Base-by-base conservation (phyloP, 1,140 invertebrate genomes). In the Tetramorium alpestre region DNA sequence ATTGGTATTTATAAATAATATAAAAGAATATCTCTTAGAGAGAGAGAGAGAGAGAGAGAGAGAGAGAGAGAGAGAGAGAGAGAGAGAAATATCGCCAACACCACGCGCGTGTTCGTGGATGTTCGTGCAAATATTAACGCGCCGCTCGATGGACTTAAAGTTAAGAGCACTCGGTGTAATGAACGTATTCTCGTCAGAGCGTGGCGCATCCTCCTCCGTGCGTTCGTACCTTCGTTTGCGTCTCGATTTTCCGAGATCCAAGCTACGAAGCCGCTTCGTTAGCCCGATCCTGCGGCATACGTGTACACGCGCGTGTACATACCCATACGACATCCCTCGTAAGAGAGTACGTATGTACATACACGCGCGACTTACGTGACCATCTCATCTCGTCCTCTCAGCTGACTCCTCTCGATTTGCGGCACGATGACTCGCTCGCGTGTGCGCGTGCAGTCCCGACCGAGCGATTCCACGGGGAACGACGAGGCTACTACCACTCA, bases 331-430 rank as follows among this genome's bases (percentile, higher is more conserved):
- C 58, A 89, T 89, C 49, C 58, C 65, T 69, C 25, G 41, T 22
- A 73, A 84, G 33, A 33, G 33, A 33, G 33, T 33, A 33, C 33
- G 69, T 22, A 60, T 33, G 54, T 41, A 33, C 56, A 25, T 38
- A 33, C 64, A 51, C 65, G 25, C 85, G 49, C 64, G 51, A 87
- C 51, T 72, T 89, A 82, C 77, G 58, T 54, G 84, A 77, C 56
- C 69, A 13, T 64, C 84, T 89, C 69, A 13, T 64, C 84, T 89
- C 88, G 75, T 87, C 76, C 51, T 82, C 80, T 88, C 88, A 82
- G 88, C 76, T 77, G 88, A 77, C 75, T 86, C 56, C 60, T 41
- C 51, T 38, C 49, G 51, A 6, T 33, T 54, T 44, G 82, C 49
- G 75, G 72, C 58, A 89, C 65, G 82, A 80, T 54, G 82, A 89